Conservation (phyloP, 2,113 vertebrate genomes). For the Sander lucioperca region DNA sequence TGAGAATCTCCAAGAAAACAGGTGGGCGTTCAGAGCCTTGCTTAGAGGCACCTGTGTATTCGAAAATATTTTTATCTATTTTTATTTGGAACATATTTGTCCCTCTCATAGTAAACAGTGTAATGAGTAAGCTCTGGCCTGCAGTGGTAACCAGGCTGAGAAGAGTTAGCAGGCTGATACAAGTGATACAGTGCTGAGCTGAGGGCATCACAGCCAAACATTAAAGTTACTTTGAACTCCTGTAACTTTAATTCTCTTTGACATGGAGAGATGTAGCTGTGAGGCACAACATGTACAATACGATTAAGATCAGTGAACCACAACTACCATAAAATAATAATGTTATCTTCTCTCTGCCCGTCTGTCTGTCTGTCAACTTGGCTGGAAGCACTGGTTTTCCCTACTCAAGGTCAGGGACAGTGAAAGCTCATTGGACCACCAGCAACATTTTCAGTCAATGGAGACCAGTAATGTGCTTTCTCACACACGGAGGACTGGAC, state of each 20-base stretch:
- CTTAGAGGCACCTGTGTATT: constrained; percentile 19
- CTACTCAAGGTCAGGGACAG: constrained; percentile 55
- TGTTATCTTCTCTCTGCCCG: constrained; percentile 18
- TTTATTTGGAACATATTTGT: constrained; percentile 1
- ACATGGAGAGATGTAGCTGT: constrained; percentile 69
- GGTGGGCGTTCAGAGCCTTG: constrained; percentile 6
- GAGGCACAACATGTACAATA: constrained; percentile 64
- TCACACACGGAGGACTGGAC: neutral
- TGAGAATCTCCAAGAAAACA: constrained; percentile 19
- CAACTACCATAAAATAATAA: constrained; percentile 50
- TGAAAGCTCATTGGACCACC: constrained; percentile 42
- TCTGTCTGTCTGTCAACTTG: constrained; percentile 39
- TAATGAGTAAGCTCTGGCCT: constrained; percentile 37
- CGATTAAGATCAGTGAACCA: constrained; percentile 66
- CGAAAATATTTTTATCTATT: constrained; percentile 1
- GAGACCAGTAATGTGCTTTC: neutral
- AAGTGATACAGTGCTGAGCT: constrained; percentile 44
- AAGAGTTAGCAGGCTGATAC: constrained; percentile 30
- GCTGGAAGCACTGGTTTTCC: constrained; percentile 34
- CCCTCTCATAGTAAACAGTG: constrained; percentile 37
- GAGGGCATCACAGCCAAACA: constrained; percentile 45
- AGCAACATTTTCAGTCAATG: constrained; percentile 34
- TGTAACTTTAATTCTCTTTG: constrained; percentile 75
- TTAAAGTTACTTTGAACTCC: constrained; percentile 63
- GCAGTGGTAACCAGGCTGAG: constrained; percentile 19